phyloP scores from a whole-genome alignment of 2,113 vertebrate genomes.

The Epinephelus moara region DNA sequence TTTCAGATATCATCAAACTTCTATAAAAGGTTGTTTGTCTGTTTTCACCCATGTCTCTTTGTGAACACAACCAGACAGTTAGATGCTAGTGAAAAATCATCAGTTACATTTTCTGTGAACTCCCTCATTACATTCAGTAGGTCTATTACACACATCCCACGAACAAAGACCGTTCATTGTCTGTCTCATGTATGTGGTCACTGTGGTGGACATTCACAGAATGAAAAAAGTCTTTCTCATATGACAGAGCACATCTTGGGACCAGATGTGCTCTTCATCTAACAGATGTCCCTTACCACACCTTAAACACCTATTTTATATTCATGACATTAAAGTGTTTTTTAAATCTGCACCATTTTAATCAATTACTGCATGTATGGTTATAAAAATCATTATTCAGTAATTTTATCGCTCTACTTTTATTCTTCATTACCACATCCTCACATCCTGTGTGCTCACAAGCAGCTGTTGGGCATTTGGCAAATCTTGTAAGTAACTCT shows the following conservation, averaged over 20 bases:
- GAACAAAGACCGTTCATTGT: constrained; percentile 21
- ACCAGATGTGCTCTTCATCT: constrained; percentile 54
- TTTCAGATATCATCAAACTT: not conserved
- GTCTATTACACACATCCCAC: not conserved
- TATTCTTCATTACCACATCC: constrained; percentile 29
- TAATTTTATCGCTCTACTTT: constrained; percentile 40
- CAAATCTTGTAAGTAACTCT: not conserved
- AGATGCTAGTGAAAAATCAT: constrained; percentile 2
- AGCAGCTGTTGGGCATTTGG: constrained; percentile 42
- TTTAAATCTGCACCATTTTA: constrained; percentile 2
- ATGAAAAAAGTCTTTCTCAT: constrained; percentile 31
- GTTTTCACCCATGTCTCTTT: not conserved
- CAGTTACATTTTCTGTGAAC: not conserved
- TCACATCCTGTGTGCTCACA: constrained; percentile 28
- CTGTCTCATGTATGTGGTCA: constrained; percentile 1
- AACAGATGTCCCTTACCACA: constrained; percentile 40
- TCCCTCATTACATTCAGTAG: not conserved
- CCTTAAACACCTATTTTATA: constrained; percentile 54
- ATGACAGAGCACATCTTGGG: constrained; percentile 53
- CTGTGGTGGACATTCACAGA: constrained; percentile 23
- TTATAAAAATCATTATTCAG: constrained; percentile 41
- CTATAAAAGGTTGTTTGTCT: not conserved
- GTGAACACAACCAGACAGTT: not conserved
- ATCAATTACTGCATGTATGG: constrained; percentile 16
- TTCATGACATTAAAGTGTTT: constrained; percentile 25